phyloP scores from a whole-genome alignment of 2,888 invertebrate species.

The Lycia hirtaria region DNA sequence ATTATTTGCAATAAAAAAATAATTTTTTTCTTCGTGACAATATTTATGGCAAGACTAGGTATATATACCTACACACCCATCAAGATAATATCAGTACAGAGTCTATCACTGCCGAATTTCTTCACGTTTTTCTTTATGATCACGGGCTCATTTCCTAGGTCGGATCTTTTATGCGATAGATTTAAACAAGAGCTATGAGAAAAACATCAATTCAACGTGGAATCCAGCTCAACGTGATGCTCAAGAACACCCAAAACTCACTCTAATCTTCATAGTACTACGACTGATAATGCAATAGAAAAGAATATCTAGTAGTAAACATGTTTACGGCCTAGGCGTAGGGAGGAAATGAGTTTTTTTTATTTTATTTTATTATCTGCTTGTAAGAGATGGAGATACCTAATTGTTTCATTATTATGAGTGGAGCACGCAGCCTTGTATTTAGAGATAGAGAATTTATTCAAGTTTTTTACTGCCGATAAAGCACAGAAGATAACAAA shows the following conservation, averaged over 20 bases:
- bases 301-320: constrained; percentile 46
- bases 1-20: too few relatives aligned
- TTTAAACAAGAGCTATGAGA: constrained; percentile 29
- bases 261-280: constrained; percentile 1
- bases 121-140: background rate
- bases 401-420: constrained; percentile 36
- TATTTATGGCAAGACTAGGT: too few relatives aligned
- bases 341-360: constrained; percentile 45
- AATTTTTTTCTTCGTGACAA: too few relatives aligned
- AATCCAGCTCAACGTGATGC: background rate
- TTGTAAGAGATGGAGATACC: constrained; percentile 33
- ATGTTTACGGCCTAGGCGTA: constrained; percentile 51
- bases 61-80: too few relatives aligned
- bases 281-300: constrained; percentile 6
- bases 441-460: too few relatives aligned
- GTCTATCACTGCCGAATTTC: too few relatives aligned
- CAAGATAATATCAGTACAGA: too few relatives aligned
- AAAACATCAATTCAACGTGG: constrained; percentile 31
- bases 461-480: too few relatives aligned
- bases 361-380: constrained; percentile 42
- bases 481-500: too few relatives aligned
- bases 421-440: background rate
- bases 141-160: background rate
- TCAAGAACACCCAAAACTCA: background rate
- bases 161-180: constrained; percentile 14